Base-by-base conservation (phyloP, 1,140 invertebrate species). In the Pseudachorutes palmiensis region DNA sequence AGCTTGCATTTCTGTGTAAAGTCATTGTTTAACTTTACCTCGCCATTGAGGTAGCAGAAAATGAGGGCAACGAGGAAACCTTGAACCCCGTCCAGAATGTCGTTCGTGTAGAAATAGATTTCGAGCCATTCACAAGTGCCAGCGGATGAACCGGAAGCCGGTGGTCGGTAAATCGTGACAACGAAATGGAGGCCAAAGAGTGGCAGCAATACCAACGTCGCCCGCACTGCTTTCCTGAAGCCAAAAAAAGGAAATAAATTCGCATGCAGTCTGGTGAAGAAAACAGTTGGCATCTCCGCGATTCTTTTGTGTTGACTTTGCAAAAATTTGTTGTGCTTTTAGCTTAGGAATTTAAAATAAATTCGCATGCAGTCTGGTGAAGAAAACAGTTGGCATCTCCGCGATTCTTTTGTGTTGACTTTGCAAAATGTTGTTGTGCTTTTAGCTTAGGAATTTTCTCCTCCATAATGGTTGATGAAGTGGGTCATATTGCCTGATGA, bases 141-240 rank as follows among this genome's bases (percentile, higher is more conserved):
- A 14, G 59, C 28, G 2, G n/a, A n/a, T n/a, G 48, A 45, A 24
- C 65, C 57, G 28, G 71, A 62, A 19, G 51, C 51, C 24, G 51
- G 51, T 1, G 80, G 78, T 33, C 82, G 72, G 73, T 84, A 84
- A 31, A 83, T 79, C 16, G 81, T 81, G 3, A 84, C 74, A n/a
- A 82, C 74, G 61, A 82, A 79, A 65, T 85, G 83, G 16, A 84
- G 77, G 2, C 83, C 83, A 72, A 85, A 84, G 48, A 85, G 75
- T 1, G 83, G 83, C 29, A 85, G 78, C 31, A 85, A 75, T 28
- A 85, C 78, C 61, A 83, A 73, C 2, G 83, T 83, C 1, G 83
- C 83, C 30, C 82, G 78, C 19, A 85, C 78, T 3, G 83, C 83
- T 76, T 82, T 81, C 73, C 83, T 84, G 61, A 19, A 41, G 24